Percentiles rank a stretch among this genome's conserved stretches.
Evolutionary conservation across 2,113 vertebrate species (phyloP).

Genomic region (Oenanthe melanoleuca): DNA sequence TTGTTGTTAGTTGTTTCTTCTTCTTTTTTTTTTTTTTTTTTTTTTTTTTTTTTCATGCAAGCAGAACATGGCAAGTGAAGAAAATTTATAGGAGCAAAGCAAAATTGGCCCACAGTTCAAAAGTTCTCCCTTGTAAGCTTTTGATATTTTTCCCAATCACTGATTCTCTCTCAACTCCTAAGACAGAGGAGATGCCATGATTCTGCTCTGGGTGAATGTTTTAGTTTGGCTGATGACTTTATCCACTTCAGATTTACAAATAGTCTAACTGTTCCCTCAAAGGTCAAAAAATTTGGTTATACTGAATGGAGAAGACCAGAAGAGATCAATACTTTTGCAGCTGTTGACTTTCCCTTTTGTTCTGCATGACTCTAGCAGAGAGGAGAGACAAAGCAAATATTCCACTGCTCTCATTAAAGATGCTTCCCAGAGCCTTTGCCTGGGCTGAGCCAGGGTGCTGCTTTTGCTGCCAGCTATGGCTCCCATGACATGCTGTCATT

Average conservation of each 20-base stretch:
- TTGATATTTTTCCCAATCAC: background rate
- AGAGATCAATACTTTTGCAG: background rate
- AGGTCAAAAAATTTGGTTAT: background rate
- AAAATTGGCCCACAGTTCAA: slow-evolving; percentile 17
- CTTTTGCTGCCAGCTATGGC: background rate
- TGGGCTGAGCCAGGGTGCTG: background rate
- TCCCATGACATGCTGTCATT: background rate
- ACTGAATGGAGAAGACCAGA: background rate
- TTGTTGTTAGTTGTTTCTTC: background rate
- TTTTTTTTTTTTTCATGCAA: slow-evolving; percentile 7
- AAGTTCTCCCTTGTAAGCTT: slow-evolving; percentile 1
- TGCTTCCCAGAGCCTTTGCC: background rate
- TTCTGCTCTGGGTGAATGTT: background rate
- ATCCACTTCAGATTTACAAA: background rate
- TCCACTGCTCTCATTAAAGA: background rate
- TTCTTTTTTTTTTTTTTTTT: background rate
- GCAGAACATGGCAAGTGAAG: slow-evolving; percentile 44
- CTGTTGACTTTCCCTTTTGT: background rate
- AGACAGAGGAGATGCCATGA: background rate
- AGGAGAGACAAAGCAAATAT: background rate
- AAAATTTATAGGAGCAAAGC: slow-evolving; percentile 27
- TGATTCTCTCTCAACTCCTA: background rate
- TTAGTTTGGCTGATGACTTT: background rate
- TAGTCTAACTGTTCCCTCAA: background rate
- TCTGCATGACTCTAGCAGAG: background rate